These are phyloP conservation scores for Oreonectes daqikongensis DNA, from an alignment of 2,797 vertebrate genomes.

Conservation along the genomic window DNA sequence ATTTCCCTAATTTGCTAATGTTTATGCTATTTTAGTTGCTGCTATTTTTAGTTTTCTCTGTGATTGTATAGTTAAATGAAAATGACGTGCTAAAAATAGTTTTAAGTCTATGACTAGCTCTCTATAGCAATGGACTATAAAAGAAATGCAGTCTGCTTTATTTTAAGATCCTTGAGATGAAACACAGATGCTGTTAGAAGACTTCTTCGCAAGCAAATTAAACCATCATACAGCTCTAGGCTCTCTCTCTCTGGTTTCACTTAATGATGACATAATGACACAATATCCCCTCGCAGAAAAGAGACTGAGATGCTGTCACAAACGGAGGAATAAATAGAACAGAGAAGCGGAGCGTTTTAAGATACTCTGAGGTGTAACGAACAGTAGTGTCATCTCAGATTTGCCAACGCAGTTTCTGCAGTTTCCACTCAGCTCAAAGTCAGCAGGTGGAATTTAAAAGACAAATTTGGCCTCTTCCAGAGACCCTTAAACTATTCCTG, in stretches of 20 bases:
- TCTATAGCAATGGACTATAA: background rate
- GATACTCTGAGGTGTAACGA: background rate
- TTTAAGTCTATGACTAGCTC: background rate
- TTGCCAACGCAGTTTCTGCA: slow-evolving; percentile 7
- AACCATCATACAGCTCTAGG: slow-evolving; percentile 24
- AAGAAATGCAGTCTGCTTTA: background rate
- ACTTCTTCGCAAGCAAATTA: background rate
- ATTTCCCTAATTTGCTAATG: background rate
- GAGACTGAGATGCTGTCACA: slow-evolving; percentile 11
- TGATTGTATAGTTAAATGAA: background rate
- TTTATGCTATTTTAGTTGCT: background rate
- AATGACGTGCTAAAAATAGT: background rate
- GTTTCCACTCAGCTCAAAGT: slow-evolving; percentile 34
- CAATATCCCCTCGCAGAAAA: background rate
- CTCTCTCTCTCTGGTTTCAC: background rate
- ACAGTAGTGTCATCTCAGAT: slow-evolving; percentile 15
- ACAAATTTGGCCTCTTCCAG: slow-evolving; percentile 14
- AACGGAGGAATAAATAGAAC: background rate
- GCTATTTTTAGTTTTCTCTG: background rate
- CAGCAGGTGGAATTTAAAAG: slow-evolving; percentile 22
- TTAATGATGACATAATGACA: slow-evolving; percentile 32
- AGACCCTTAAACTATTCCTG: slow-evolving; percentile 40
- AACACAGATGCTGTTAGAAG: background rate
- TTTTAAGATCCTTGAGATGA: slow-evolving; percentile 1
- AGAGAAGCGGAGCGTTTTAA: background rate